A percentile compares a stretch with the other conserved stretches of the same genome.
These are phyloP conservation scores for Hypomecis punctinalis DNA, from an alignment of 2,888 invertebrate genomes.

Conservation along the genomic window DNA sequence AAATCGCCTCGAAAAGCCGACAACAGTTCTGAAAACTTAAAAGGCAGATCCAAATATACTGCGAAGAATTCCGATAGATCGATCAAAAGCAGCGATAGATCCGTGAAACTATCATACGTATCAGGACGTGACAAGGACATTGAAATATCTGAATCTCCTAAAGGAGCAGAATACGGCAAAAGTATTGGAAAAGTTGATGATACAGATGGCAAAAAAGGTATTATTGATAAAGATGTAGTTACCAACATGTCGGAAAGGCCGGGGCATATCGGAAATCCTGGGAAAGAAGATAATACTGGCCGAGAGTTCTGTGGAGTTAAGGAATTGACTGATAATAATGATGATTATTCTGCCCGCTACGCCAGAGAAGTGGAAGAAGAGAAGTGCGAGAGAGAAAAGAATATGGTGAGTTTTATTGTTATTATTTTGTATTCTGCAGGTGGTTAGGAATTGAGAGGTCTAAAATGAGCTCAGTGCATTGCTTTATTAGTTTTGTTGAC, in stretches of 20 bases:
- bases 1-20: slow-evolving; percentile 19
- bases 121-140: neutral
- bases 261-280: slow-evolving; percentile 9
- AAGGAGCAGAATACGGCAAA: neutral
- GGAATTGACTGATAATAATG: slow-evolving; percentile 6
- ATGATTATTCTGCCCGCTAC: slow-evolving; percentile 15
- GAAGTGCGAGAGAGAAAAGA: slow-evolving; percentile 33
- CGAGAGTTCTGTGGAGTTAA: slow-evolving; percentile 13
- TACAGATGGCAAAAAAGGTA: neutral
- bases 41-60: neutral
- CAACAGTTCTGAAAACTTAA: neutral
- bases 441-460: neutral
- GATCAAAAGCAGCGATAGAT: neutral
- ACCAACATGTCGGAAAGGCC: neutral
- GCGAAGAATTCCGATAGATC: neutral
- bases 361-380: slow-evolving; percentile 19
- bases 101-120: neutral
- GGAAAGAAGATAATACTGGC: slow-evolving; percentile 12
- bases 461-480: too few relatives aligned
- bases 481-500: too few relatives aligned
- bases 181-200: neutral
- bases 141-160: neutral
- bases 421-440: slow-evolving; percentile 4
- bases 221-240: neutral
- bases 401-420: slow-evolving; percentile 43